A percentile compares a stretch with the other conserved stretches of the same genome.
Evolutionary conservation across 2,113 vertebrate genomes (phyloP).

Genomic region (Brienomyrus longianalis): DNA sequence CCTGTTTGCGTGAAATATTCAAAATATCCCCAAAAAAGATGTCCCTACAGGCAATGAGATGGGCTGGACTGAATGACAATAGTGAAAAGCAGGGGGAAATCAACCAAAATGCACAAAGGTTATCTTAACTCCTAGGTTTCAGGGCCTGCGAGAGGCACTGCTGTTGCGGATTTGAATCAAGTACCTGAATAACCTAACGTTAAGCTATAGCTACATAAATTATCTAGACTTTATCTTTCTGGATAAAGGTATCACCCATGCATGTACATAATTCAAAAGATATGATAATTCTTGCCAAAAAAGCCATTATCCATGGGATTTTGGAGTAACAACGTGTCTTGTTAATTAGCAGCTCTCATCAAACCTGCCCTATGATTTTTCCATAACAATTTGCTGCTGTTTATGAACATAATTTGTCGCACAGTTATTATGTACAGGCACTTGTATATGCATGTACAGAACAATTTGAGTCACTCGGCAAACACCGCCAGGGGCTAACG

Average conservation of each 20-base stretch:
- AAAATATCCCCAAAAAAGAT: neutral
- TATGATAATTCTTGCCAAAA: neutral
- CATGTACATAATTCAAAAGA: neutral
- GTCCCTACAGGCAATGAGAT: neutral
- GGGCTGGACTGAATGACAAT: neutral
- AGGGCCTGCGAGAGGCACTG: neutral
- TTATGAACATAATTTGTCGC: neutral
- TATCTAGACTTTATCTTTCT: neutral
- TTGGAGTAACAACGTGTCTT: neutral
- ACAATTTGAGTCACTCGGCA: slow-evolving; percentile 8
- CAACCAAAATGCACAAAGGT: neutral
- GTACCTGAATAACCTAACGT: neutral
- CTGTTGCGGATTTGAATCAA: neutral
- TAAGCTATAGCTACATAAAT: neutral
- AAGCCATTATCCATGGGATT: neutral
- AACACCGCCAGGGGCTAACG: slow-evolving; percentile 10
- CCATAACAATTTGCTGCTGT: neutral
- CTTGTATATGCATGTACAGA: neutral
- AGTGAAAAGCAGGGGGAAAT: neutral
- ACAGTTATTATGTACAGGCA: neutral
- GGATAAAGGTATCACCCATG: neutral
- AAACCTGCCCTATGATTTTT: slow-evolving; percentile 1
- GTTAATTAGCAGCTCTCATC: slow-evolving; percentile 1
- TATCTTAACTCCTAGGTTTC: neutral
- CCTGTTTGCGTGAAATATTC: neutral